A percentile compares a stretch with the other conserved stretches of the same genome.
Conservation (phyloP, 2,888 invertebrate species). For the Anodontia alba region DNA sequence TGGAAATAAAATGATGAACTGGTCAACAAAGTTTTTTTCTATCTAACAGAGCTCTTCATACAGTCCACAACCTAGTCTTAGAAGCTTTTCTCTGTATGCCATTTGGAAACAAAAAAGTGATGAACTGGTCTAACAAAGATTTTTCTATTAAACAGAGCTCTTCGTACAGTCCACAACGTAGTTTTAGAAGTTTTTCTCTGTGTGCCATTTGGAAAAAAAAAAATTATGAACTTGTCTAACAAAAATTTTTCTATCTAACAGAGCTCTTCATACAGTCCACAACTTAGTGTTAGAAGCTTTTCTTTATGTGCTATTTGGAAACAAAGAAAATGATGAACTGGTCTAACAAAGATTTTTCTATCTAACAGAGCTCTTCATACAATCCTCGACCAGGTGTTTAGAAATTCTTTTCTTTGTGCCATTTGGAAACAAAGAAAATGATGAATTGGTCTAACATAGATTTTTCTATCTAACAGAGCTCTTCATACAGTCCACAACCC, state of each 20-base stretch:
- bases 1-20: constrained; percentile 3
- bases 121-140: too few species aligned
- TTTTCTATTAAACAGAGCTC: too few species aligned
- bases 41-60: constrained; percentile 59
- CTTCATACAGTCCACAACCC: constrained; percentile 64
- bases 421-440: not conserved
- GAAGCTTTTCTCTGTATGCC: constrained; percentile 72
- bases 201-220: constrained; percentile 40
- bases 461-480: too few species aligned
- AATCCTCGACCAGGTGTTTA: constrained; percentile 74
- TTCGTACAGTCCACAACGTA: constrained; percentile 71
- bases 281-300: constrained; percentile 76
- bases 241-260: too few species aligned
- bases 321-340: constrained; percentile 6
- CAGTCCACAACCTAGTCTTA: constrained; percentile 74
- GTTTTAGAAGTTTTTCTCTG: constrained; percentile 73
- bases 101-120: constrained; percentile 9
- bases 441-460: constrained; percentile 11
- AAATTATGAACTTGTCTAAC: constrained; percentile 11
- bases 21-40: too few species aligned
- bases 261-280: constrained; percentile 66
- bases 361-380: constrained; percentile 58
- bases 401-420: constrained; percentile 72
- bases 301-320: constrained; percentile 57
- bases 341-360: too few species aligned